Base-by-base conservation (phyloP, 1,140 invertebrate genomes). In the Rhagoletis zephyria region DNA sequence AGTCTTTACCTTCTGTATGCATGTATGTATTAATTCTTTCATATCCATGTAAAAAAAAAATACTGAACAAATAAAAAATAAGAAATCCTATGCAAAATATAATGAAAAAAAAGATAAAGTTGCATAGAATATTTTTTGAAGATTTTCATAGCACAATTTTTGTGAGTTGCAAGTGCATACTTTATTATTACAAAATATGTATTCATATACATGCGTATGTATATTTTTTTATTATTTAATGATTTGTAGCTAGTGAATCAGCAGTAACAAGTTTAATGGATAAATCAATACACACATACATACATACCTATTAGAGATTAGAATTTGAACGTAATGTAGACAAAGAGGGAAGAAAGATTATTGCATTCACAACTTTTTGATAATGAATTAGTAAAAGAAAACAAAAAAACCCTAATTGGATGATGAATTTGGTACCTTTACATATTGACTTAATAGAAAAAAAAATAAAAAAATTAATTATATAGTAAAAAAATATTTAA, bases 401-500 rank as follows among this genome's bases (percentile, higher is more conserved):
- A 87, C 85, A 45, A 19, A 40, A 86, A 14, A 60, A 12, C 63
- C 59, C 30, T 87, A 77, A 70, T 88, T 87, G 67, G 89, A 89
- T 86, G 89, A 88, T 89, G 89, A 89, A 91, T 91, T 91, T 90
- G 90, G 91, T 91, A 91, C 91, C 91, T 91, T 91, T 87, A 86
- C 42, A 86, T 56, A 81, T 81, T 65, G 56, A 86, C 59, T 86
- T 63, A 86, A 63, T 63, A 42, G 12, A 63, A 63, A 85, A 42
- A n/a, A 30, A 85, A 59, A 59, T 40, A 16, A 6, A 85, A 45
- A 45, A 74, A 56, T 7, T 56, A 56, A 7, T 90, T 90, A 91
- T 91, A 85, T 85, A 74, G 42, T 30, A 64, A 64, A 19, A 90
- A 89, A 90, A 42, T 63, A 19, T 40, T 63, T 10, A 45, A 65